Conservation (phyloP, 2,113 vertebrate species). For the Lycaon pictus region DNA sequence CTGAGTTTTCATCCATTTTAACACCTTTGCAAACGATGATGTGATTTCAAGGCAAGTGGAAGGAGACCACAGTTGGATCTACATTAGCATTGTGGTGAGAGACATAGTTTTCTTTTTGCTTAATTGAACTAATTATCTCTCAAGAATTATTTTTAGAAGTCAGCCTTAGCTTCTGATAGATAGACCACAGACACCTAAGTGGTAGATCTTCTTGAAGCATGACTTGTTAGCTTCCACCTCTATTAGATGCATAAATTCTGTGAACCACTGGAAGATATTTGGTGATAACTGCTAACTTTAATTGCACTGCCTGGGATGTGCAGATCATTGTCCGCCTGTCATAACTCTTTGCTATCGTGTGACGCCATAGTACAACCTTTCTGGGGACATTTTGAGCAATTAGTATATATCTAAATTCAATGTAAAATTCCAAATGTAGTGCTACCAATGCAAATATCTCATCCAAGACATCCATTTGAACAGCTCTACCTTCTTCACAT, state of each 20-base stretch:
- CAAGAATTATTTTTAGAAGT: constrained; percentile 16
- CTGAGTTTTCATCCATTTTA: not conserved
- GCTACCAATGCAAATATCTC: not conserved
- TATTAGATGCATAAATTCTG: not conserved
- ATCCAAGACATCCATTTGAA: not conserved
- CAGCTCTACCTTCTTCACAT: not conserved
- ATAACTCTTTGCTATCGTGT: not conserved
- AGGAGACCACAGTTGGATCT: not conserved
- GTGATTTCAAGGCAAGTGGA: not conserved
- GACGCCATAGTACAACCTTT: not conserved
- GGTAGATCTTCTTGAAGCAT: not conserved
- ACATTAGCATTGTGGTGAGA: not conserved
- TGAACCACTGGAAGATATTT: not conserved
- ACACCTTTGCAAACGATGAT: not conserved
- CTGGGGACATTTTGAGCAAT: constrained; percentile 9
- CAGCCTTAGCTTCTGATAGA: not conserved
- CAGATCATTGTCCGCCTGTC: not conserved
- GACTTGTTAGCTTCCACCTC: not conserved
- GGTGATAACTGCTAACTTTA: not conserved
- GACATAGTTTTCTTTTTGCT: not conserved
- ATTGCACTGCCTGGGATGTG: not conserved
- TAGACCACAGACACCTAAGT: not conserved
- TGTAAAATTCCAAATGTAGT: not conserved
- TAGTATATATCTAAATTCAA: not conserved
- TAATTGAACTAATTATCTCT: constrained; percentile 10